Evolutionary conservation across 1,140 invertebrate species (phyloP), one percentile per base, ranked within the genome.

Genomic region (Drosophila burlai): DNA sequence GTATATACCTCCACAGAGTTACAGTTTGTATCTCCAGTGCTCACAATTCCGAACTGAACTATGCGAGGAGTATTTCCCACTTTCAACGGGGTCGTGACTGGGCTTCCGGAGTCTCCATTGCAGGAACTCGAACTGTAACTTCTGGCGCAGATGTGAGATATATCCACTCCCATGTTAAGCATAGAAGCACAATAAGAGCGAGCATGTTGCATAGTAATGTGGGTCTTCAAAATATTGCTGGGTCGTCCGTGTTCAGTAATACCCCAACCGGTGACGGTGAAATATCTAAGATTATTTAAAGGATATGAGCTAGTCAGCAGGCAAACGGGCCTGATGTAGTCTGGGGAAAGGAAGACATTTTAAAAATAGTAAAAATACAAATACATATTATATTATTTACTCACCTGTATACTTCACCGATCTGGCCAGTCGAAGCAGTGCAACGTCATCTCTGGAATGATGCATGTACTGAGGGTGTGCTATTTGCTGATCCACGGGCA

Each of bases 401-500:
- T 47, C 3, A 47, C 46, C 15, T 47, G 46, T 47, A 47, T 26
- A 47, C 7, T 9, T 3, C 46, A 47, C 46, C 24, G 24, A 9
- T 26, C 46, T 26, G 24, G 8, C 46, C 46, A 47, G 46, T 16
- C 46, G 21, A 4, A 47, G 24, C 15, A 47, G 46, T 3, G 13
- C 46, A 2, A 47, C 24, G 24, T 47, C 21, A 47, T 47, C 46
- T 16, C 15, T 26, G 3, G 15, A 16, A 47, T 9, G 2, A 16
- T 47, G 13, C 8, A 47, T 7, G 15, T 47, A 47, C 1, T 0
- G 21, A 16, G 46, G 24, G 1, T 47, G 46, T 16, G 21, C 2
- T 26, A 47, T 47, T 47, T 47, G 46, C 46, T 26, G 46, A 47
- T 47, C 46, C 15, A 47, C 46, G 3, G 24, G 13, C 24, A 47